Base-by-base conservation (phyloP, 30 jellyfish, hydroid and myxozoan genomes). In the Aurelia coerulea region DNA sequence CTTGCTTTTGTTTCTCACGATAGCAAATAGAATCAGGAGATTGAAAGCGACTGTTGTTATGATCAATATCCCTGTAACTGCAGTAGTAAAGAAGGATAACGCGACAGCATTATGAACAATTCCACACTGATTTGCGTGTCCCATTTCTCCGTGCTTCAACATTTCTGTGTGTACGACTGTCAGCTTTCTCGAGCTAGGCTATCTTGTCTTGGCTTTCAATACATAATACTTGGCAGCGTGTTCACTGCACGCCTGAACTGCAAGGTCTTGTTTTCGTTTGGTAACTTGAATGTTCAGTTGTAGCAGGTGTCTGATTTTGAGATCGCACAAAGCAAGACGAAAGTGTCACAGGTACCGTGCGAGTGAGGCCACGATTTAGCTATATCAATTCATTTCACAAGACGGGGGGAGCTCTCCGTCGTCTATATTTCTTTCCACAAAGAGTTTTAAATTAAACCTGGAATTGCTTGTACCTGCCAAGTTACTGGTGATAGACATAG, bases 61-160 rank as follows among this genome's bases (percentile, higher is more conserved):
- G 17, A 73, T 62, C 65, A 89, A 59, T 51, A 72, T 19, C 2
- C 82, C 93, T 3, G 93, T 5, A 6, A 58, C 76, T 18, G 66
- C 69, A 17, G 90, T 82, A 0, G 97, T 89, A 50, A 81, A 74
- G 56, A 77, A 77, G 34, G 97, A 89, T 52, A 89, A 75, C 10
- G 90, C 90, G n/a, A 78, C 60, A 33, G 74, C 13, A 23, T 65
- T 69, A 49, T 89, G 97, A 63, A 73, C 53, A 15, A 42, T 67
- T 58, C 93, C 97, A 74, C 97, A 89, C n/a, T 77, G 51, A 29
- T 53, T 62, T 37, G 88, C 88, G 60, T 78, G 74, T 31, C 89
- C 89, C 89, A 79, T 79, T 46, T 16, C 42, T 0, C 74, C 15
- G 73, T 75, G 13, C 74, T 62, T 19, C 46, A 17, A 17, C 31